phyloP scores from a whole-genome alignment of 92 coral and sea anemone genomes.

The Bergia sp. region DNA sequence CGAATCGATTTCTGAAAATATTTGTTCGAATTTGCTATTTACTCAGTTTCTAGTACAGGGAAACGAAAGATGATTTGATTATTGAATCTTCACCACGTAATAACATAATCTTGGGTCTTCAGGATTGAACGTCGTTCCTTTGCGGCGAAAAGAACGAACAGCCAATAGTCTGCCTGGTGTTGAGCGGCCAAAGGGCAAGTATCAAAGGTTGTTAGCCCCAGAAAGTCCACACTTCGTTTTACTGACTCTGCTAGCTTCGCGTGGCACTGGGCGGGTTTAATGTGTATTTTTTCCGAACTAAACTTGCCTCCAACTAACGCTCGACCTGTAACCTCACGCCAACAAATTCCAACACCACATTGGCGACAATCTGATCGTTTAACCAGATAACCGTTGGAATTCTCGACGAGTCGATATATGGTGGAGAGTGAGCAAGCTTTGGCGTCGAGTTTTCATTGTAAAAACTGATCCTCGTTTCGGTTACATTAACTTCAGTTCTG shows the following conservation, averaged over 20 bases:
- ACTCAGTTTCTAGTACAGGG: neutral
- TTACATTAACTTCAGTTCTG: neutral
- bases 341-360: neutral
- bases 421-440: neutral
- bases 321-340: neutral
- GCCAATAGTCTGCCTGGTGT: too few relatives aligned
- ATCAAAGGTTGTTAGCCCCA: neutral
- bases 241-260: neutral
- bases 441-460: neutral
- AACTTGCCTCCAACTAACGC: neutral
- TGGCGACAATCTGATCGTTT: neutral
- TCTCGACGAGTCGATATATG: too few relatives aligned
- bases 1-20: conserved; percentile 1
- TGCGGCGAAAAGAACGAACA: too few relatives aligned
- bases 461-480: neutral
- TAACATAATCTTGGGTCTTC: neutral
- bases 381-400: neutral
- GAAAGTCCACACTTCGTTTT: neutral
- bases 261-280: neutral
- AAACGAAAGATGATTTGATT: neutral
- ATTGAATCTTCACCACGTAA: neutral
- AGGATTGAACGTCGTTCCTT: neutral
- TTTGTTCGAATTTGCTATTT: neutral
- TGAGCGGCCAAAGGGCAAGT: neutral
- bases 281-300: neutral